Conservation (phyloP, 2,888 invertebrate species). For the Agapetus fuscipes region DNA sequence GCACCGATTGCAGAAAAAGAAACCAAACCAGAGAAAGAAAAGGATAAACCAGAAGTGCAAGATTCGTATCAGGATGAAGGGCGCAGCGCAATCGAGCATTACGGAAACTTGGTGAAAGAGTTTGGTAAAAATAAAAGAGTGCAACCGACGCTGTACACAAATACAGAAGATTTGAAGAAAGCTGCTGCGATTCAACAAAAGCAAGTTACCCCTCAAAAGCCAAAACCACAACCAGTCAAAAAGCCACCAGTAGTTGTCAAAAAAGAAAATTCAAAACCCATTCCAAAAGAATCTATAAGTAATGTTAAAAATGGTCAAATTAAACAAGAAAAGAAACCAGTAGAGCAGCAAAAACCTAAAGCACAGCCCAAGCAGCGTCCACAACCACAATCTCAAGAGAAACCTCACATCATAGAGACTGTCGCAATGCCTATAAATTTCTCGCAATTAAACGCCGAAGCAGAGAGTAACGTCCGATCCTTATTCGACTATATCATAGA, state of each 20-base stretch:
- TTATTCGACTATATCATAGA: constrained; percentile 66
- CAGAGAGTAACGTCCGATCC: constrained; percentile 57
- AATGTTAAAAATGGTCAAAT: not conserved
- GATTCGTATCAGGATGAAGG: constrained; percentile 44
- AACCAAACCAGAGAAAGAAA: constrained; percentile 33
- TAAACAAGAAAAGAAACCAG: constrained; percentile 9
- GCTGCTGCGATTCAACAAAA: constrained; percentile 44
- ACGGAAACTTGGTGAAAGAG: constrained; percentile 68
- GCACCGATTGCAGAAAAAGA: constrained; percentile 33
- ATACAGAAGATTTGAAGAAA: constrained; percentile 52
- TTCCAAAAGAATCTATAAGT: constrained; percentile 27
- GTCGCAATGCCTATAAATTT: constrained; percentile 16
- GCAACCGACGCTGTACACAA: constrained; percentile 46
- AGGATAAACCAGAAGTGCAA: not conserved
- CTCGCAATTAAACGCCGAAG: constrained; percentile 44
- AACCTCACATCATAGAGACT: constrained; percentile 14
- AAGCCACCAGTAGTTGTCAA: constrained; percentile 22
- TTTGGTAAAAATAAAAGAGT: constrained; percentile 47
- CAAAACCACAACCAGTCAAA: constrained; percentile 6
- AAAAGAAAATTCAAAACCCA: constrained; percentile 33
- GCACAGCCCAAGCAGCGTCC: no score
- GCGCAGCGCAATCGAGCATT: constrained; percentile 65
- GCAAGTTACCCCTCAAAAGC: constrained; percentile 17
- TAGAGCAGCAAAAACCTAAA: constrained; percentile 24
- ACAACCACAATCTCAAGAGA: no score